Conservation (phyloP, 2,888 invertebrate genomes). For the Fragum whitleyi region DNA sequence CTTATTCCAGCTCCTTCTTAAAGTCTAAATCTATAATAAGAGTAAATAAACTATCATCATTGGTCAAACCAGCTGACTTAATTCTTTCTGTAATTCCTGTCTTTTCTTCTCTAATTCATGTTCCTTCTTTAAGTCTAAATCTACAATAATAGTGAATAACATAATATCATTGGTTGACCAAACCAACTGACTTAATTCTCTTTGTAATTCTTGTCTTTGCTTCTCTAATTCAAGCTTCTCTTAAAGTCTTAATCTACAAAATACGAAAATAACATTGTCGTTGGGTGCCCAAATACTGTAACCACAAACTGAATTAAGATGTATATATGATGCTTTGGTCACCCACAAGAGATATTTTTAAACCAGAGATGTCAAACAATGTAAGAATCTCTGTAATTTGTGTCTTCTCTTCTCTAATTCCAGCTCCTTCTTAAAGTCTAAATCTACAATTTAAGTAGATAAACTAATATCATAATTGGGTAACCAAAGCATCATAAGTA, state of each 20-base stretch:
- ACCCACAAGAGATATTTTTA: too few species aligned
- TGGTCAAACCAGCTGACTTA: constrained; percentile 75
- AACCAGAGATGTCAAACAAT: too few species aligned
- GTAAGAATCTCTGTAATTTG: constrained; percentile 74
- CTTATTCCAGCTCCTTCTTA: constrained; percentile 77
- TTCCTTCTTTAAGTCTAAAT: constrained; percentile 76
- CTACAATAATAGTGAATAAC: too few species aligned
- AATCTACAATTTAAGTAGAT: constrained; percentile 66
- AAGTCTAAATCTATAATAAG: constrained; percentile 74
- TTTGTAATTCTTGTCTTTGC: constrained; percentile 75
- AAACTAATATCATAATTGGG: too few species aligned
- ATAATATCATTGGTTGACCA: too few species aligned
- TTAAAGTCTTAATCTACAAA: constrained; percentile 75
- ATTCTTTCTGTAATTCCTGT: constrained; percentile 75
- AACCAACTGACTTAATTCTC: constrained; percentile 74
- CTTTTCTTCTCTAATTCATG: constrained; percentile 76
- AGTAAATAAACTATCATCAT: too few species aligned
- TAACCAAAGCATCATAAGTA: too few species aligned
- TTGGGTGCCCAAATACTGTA: too few species aligned
- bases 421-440: constrained; percentile 77
- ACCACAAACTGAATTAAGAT: too few species aligned
- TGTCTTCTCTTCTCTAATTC: constrained; percentile 77
- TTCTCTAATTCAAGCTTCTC: constrained; percentile 77
- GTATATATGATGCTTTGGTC: too few species aligned
- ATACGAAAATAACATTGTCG: too few species aligned